Evolutionary conservation across 2,888 invertebrate species (phyloP).

Genomic region (Acronicta leporina): DNA sequence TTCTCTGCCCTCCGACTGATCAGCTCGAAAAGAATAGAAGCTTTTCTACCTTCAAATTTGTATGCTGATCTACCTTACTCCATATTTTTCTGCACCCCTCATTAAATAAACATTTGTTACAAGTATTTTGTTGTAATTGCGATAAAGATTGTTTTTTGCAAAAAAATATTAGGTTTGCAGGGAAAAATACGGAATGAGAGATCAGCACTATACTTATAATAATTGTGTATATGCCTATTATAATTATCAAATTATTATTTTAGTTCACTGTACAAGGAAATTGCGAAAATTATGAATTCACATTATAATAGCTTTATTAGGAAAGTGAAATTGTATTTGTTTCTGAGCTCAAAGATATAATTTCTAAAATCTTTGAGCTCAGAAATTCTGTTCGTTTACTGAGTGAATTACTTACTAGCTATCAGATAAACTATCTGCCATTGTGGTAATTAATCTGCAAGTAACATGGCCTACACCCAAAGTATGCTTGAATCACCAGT

Average conservation of each 20-base stretch:
- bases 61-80: background rate
- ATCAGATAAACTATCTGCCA: conserved; percentile 28
- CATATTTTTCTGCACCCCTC: background rate
- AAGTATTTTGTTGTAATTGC: too few species aligned
- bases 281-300: background rate
- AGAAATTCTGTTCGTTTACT: conserved; percentile 18
- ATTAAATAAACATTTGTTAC: background rate
- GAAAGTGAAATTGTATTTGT: background rate
- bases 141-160: background rate
- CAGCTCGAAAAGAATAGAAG: conserved; percentile 11
- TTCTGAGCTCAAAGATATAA: too few species aligned
- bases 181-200: background rate
- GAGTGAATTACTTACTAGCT: conserved; percentile 21
- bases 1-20: conserved; percentile 9
- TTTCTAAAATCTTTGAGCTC: conserved; percentile 20
- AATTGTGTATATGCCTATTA: conserved; percentile 1
- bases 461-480: conserved; percentile 7
- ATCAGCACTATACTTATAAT: conserved; percentile 2
- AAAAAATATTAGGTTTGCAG: conserved; percentile 2
- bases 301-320: background rate
- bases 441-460: conserved; percentile 18
- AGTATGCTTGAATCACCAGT: too few species aligned
- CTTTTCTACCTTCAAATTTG: conserved; percentile 30
- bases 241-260: background rate
- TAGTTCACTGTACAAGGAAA: background rate